Conservation (phyloP, 1,140 invertebrate genomes). For the Diorhabda sublineata region DNA sequence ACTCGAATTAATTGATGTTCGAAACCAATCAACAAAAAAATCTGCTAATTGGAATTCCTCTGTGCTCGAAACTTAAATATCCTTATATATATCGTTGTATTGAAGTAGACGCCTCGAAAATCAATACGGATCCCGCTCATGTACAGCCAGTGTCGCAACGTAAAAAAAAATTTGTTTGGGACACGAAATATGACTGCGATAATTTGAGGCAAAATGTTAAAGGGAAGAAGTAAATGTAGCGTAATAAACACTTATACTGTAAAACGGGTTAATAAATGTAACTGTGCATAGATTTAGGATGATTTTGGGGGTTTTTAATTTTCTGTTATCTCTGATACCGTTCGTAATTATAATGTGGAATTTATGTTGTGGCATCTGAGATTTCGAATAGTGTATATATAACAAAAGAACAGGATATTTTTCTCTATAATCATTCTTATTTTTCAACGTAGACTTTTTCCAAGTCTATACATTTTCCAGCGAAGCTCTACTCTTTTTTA, state of each 20-base stretch:
- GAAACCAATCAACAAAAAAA: neutral
- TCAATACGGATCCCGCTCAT: neutral
- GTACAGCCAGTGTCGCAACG: neutral
- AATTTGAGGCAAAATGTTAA: neutral
- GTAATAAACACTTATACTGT: neutral
- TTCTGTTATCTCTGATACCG: too few relatives aligned
- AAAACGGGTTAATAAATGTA: neutral
- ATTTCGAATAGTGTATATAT: too few relatives aligned
- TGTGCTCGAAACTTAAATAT: neutral
- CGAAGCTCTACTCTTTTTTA: too few relatives aligned
- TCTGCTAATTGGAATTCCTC: neutral
- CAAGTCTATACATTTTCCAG: too few relatives aligned
- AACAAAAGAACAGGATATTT: too few relatives aligned
- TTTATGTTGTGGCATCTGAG: too few relatives aligned
- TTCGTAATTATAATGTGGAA: too few relatives aligned
- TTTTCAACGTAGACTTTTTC: too few relatives aligned
- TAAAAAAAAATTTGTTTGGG: neutral
- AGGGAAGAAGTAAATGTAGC: neutral
- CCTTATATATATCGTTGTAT: neutral
- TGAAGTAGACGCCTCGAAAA: neutral
- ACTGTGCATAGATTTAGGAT: too few relatives aligned
- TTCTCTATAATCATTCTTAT: too few relatives aligned
- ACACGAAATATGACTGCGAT: neutral
- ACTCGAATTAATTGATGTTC: constrained; percentile 2
- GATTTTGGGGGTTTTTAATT: too few relatives aligned